Evolutionary conservation across 1,140 invertebrate genomes (phyloP), one percentile per base, ranked within the genome.

Genomic region (Pseudomyrmex gracilis): DNA sequence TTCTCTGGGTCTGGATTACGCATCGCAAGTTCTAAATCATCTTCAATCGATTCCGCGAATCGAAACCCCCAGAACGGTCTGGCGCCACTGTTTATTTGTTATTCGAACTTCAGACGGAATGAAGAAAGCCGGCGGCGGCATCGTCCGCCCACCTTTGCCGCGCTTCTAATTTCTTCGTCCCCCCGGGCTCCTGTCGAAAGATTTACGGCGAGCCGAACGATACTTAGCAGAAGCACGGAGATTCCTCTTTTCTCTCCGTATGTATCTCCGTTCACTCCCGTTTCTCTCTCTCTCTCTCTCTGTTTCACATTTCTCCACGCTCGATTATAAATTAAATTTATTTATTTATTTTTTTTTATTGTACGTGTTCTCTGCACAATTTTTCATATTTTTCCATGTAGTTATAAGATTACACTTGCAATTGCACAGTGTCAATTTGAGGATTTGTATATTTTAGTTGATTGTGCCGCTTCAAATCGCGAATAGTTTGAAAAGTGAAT

Each of bases 181-280:
- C 53, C 55, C 8, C 34, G 47, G 17, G n/a, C 47, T 13, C 3
- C 10, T 85, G 82, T 85, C 61, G 61, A 85, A 45, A 73, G 83
- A 85, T 85, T 85, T 85, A 85, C 73, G 17, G 43, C 58, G 10
- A 63, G 61, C 43, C 34, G 71, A 73, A 73, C 45, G 77, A 85
- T 55, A 57, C 13, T 82, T 82, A 49, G 61, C 68, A 82, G 61
- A 73, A 82, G 68, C 67, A 68, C 45, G 49, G 34, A 49, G 43
- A 68, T 10, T 68, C n/a, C 9, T 22, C 70, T 43, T 51, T 47
- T 68, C 61, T 9, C 22, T 55, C 1, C 9, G 7, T 76, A 13
- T 17, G 22, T 60, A 1, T 78, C 10, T n/a, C 12, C 51, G 13
- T n/a, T 74, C 17, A 34, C 45, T 20, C 2, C 3, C 47, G 49